Percentiles rank a stretch among this genome's conserved stretches.
Evolutionary conservation across 2,797 vertebrate genomes (phyloP).

Genomic region (Loriculus beryllinus): DNA sequence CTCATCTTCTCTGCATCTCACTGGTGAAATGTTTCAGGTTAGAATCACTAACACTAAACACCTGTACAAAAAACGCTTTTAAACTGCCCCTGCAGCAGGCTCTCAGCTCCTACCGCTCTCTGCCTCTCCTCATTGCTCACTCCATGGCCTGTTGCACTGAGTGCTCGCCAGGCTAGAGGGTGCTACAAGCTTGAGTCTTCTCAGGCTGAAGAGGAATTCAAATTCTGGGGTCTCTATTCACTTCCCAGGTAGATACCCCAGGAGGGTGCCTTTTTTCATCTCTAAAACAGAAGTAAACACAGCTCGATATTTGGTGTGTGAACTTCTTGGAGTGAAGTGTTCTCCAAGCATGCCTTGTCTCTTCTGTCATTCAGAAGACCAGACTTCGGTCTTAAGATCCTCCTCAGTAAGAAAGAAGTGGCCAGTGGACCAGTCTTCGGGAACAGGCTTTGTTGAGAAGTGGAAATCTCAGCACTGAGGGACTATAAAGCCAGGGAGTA

Average conservation of each 20-base stretch:
- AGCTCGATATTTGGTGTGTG: not conserved
- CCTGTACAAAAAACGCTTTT: not conserved
- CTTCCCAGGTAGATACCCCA: not conserved
- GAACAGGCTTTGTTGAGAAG: not conserved
- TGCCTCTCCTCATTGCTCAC: accelerated
- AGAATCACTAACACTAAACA: not conserved
- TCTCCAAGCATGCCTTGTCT: not conserved
- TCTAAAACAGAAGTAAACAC: not conserved
- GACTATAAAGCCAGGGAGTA: not conserved
- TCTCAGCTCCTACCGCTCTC: not conserved
- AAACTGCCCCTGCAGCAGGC: not conserved
- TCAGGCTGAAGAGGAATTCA: not conserved
- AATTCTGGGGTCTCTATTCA: not conserved
- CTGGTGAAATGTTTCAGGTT: not conserved
- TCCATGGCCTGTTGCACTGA: not conserved
- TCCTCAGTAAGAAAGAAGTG: not conserved
- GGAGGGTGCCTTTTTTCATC: not conserved
- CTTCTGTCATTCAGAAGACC: not conserved
- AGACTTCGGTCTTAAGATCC: not conserved
- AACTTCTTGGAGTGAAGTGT: not conserved
- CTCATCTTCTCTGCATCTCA: not conserved
- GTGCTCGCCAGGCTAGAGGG: accelerated
- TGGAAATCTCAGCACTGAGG: not conserved
- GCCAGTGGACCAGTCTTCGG: not conserved
- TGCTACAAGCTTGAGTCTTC: not conserved